Evolutionary conservation across 1,140 invertebrate genomes (phyloP), one percentile per base, ranked within the genome.

Genomic region (Brachionus rubens): DNA sequence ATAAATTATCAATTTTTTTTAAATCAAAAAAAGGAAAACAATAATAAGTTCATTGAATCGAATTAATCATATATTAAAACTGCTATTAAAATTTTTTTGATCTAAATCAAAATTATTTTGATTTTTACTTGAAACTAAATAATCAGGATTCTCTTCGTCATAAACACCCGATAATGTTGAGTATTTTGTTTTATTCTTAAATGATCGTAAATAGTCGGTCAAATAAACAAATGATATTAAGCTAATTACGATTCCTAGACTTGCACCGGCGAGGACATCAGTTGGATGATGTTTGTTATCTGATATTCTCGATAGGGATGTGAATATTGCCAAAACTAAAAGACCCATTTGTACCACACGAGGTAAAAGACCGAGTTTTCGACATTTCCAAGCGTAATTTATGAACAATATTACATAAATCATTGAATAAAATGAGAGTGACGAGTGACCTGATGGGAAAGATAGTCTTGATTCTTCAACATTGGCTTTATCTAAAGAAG

Each of bases 251-350:
- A 82, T 81, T 26, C 90, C 90, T 70, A 89, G 83, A 54, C 86
- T 77, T 10, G 85, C 82, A 16, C 90, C 90, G 70, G 87, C 85
- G 2, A 89, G 80, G 5, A 91, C 89, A 82, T 91, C 90, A 79
- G 90, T 92, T 91, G 92, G 94, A 81, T 96, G 93, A 84, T 96
- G 93, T 83, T 94, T 95, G 83, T 94, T 92, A 86, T 96, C 90
- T 0, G 91, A 91, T n/a, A 95, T 88, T 36, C 92, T 87, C 7
- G 91, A 90, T 84, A 94, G 12, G 14, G 72, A 48, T 54, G 68
- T 72, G 16, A 50, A 72, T 40, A 50, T 41, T n/a, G 68, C 68
- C 46, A 72, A 30, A 16, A 54, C 21, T 28, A 72, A 50, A 50
- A 72, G 47, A 10, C 6, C 26, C 10, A 54, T 40, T 33, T 72